Evolutionary conservation across 2,888 invertebrate species (phyloP).

Genomic region (Tenodera sinensis): DNA sequence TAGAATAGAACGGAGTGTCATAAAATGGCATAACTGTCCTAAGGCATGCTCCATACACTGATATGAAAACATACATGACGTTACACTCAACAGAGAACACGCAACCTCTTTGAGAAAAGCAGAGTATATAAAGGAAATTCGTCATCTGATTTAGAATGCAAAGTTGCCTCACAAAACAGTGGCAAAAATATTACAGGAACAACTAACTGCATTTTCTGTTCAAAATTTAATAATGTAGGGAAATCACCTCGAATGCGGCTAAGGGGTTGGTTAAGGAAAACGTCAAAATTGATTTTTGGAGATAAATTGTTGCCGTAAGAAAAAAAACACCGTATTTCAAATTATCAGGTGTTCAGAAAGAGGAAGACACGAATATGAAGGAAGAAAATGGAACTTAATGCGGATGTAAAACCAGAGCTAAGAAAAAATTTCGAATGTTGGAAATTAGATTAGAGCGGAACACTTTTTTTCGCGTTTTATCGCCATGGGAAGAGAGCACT

Average conservation of each 20-base stretch:
- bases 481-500: neutral
- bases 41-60: too few relatives aligned
- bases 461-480: neutral
- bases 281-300: neutral
- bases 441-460: neutral
- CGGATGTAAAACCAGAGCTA: neutral
- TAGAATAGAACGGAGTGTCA: too few relatives aligned
- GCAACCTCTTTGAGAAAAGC: too few relatives aligned
- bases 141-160: too few relatives aligned
- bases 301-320: neutral
- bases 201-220: neutral
- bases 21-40: too few relatives aligned
- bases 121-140: too few relatives aligned
- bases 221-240: neutral
- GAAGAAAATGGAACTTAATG: neutral
- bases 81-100: too few relatives aligned
- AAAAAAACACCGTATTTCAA: neutral
- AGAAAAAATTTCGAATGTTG: neutral
- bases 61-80: too few relatives aligned
- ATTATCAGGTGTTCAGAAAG: neutral
- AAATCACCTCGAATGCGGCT: neutral
- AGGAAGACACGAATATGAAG: neutral
- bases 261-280: neutral
- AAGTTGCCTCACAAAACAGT: too few relatives aligned
- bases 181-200: neutral